Evolutionary conservation across 1,140 invertebrate genomes (phyloP).

Genomic region (Fopius arisanus): DNA sequence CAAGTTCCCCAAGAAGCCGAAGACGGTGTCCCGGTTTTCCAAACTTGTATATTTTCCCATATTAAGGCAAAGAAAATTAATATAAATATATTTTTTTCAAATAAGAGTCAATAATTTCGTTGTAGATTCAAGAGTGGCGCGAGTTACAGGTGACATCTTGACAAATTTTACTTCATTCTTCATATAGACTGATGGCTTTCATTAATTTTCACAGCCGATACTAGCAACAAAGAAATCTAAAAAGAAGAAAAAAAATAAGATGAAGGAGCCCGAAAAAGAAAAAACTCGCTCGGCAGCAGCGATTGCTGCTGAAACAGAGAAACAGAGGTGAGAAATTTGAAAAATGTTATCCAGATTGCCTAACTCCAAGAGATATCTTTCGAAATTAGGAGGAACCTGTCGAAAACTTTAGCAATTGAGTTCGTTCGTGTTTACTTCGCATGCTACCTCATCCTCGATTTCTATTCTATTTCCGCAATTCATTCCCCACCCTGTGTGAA

Average conservation of each 20-base stretch:
- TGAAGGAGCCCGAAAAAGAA: conserved; percentile 37
- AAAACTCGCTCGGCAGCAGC: conserved; percentile 30
- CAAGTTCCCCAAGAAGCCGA: not conserved
- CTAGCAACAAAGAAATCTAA: not conserved
- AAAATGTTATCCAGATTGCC: not conserved
- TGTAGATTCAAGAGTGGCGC: not conserved
- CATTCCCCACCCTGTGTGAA: conserved; percentile 32
- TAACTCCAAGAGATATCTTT: not conserved
- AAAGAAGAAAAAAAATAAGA: conserved; percentile 34
- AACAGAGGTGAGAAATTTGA: conserved; percentile 29
- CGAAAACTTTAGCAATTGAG: conserved; percentile 21
- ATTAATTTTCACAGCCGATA: not conserved
- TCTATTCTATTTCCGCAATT: conserved; percentile 31
- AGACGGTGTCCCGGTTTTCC: conserved; percentile 10
- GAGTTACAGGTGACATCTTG: not conserved
- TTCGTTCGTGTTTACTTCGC: conserved; percentile 23
- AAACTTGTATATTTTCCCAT: conserved; percentile 17
- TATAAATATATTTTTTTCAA: not conserved
- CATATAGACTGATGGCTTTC: not conserved
- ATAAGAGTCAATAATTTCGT: not conserved
- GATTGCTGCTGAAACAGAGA: conserved; percentile 34
- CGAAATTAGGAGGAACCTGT: not conserved
- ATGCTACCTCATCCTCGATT: conserved; percentile 28
- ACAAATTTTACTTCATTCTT: not conserved
- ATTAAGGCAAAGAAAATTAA: conserved; percentile 22